Conservation (phyloP, 2,888 invertebrate genomes). For the Omphaloscelis lunosa region DNA sequence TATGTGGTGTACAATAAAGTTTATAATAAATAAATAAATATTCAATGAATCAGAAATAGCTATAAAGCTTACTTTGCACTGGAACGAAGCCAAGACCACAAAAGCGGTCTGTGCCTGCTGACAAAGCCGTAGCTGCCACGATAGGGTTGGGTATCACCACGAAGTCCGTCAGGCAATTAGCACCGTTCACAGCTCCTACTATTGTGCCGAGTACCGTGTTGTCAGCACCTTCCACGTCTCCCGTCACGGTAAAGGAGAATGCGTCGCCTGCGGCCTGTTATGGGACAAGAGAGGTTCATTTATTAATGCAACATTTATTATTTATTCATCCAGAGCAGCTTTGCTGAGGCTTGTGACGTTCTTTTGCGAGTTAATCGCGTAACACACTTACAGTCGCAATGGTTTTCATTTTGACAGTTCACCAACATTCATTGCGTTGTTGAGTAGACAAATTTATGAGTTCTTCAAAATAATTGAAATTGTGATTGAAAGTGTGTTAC, state of each 20-base stretch:
- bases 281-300: background rate
- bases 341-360: no score
- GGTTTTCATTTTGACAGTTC: no score
- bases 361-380: background rate
- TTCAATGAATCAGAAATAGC: background rate
- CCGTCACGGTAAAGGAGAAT: conserved; percentile 93
- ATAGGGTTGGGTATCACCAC: conserved; percentile 93
- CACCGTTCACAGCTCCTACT: conserved; percentile 90
- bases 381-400: no score
- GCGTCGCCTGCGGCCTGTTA: conserved; percentile 82
- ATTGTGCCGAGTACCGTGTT: conserved; percentile 91
- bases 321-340: no score
- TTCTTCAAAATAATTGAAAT: no score
- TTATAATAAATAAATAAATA: background rate
- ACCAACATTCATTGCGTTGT: no score
- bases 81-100: conserved; percentile 93
- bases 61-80: conserved; percentile 90
- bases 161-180: conserved; percentile 93
- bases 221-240: conserved; percentile 92
- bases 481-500: no score
- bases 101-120: conserved; percentile 92
- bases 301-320: background rate
- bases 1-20: background rate
- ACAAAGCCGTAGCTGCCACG: conserved; percentile 81
- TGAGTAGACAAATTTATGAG: no score